phyloP scores from a whole-genome alignment of 2,888 invertebrate genomes.

The Diadromus collaris region DNA sequence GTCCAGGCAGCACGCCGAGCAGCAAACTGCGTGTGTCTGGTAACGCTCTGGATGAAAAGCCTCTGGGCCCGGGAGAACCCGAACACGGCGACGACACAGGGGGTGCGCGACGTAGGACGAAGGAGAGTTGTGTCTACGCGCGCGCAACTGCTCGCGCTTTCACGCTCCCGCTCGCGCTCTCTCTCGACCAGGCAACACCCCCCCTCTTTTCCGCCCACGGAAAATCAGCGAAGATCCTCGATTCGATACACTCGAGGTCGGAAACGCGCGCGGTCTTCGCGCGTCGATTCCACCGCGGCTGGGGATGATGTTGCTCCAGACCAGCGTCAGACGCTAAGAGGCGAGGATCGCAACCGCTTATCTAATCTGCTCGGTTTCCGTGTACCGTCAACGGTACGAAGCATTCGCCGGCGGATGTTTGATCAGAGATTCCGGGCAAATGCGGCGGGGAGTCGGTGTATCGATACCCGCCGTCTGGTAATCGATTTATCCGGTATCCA shows the following conservation, averaged over 20 bases:
- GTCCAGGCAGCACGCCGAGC: slow-evolving; percentile 75
- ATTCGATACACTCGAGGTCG: slow-evolving; percentile 75
- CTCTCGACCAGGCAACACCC: slow-evolving; percentile 24
- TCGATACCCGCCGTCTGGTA: background rate
- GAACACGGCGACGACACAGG: slow-evolving; percentile 60
- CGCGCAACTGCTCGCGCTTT: slow-evolving; percentile 52
- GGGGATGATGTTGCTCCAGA: slow-evolving; percentile 12
- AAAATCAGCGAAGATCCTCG: slow-evolving; percentile 78
- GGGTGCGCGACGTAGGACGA: slow-evolving; percentile 56
- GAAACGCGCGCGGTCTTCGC: slow-evolving; percentile 64
- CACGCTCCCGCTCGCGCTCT: slow-evolving; percentile 6
- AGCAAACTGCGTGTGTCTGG: slow-evolving; percentile 70
- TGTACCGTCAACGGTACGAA: background rate
- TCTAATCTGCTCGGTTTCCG: slow-evolving; percentile 11
- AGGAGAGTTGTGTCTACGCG: slow-evolving; percentile 55
- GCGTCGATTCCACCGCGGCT: slow-evolving; percentile 4
- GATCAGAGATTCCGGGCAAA: slow-evolving; percentile 1
- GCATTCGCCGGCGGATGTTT: background rate
- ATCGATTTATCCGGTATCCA: slow-evolving; percentile 14
- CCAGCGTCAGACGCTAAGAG: slow-evolving; percentile 22
- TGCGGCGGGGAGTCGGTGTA: background rate
- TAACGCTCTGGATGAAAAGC: slow-evolving; percentile 60
- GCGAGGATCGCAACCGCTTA: background rate
- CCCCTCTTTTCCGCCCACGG: slow-evolving; percentile 71
- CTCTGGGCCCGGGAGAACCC: slow-evolving; percentile 71